Evolutionary conservation across 2,113 vertebrate species (phyloP).

Genomic region (Anser cygnoides): DNA sequence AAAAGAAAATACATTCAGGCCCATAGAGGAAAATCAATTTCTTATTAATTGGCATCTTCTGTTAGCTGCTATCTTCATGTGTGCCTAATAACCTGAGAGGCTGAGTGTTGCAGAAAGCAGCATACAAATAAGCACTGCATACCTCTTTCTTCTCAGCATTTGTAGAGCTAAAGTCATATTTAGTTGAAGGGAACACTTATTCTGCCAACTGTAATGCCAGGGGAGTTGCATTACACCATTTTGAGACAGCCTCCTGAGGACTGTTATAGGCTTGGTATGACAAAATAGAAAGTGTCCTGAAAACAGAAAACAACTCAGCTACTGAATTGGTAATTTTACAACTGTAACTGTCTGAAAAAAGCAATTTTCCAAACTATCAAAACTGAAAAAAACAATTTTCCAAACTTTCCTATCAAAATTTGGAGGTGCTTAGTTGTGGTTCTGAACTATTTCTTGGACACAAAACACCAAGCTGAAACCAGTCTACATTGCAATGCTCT

Average conservation of each 20-base stretch:
- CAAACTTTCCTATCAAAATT: not conserved
- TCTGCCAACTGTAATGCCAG: not conserved
- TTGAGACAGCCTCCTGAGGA: not conserved
- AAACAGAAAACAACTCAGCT: not conserved
- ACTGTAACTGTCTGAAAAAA: not conserved
- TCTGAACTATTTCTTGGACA: not conserved
- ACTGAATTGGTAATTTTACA: not conserved
- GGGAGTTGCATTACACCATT: not conserved
- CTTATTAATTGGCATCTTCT: not conserved
- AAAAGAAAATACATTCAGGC: not conserved
- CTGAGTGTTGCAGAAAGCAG: not conserved
- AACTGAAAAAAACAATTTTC: not conserved
- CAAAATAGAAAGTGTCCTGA: not conserved
- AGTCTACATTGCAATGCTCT: rapidly evolving
- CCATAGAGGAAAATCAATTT: not conserved
- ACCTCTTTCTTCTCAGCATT: not conserved
- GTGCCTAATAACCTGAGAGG: not conserved
- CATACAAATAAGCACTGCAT: not conserved
- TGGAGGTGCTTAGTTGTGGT: not conserved
- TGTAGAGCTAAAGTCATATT: not conserved
- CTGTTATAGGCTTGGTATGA: not conserved
- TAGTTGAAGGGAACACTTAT: not conserved
- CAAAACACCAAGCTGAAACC: not conserved
- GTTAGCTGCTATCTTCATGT: not conserved
- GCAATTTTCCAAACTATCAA: not conserved